Evolutionary conservation across 2,113 vertebrate species (phyloP), one percentile per base, ranked within the genome.

Genomic region (Bombycilla garrulus): DNA sequence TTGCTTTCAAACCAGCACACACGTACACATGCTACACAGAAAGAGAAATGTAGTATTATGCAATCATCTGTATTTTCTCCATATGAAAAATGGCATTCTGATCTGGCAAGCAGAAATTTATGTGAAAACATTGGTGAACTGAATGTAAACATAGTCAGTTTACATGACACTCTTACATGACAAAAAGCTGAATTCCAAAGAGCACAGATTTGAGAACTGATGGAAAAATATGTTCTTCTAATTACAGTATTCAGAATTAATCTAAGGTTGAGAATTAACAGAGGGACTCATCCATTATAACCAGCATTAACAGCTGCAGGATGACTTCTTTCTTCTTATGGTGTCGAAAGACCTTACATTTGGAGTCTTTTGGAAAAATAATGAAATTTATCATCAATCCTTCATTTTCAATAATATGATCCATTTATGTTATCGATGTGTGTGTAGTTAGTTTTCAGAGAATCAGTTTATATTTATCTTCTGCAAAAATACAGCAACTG

Each of bases 401-500:
- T 92, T 95, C 95, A 81, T 93, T 97, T 95, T 80, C 71, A 91
- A 10, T 45, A 69, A 64, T 51, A 76, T 45, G 65, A 88, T 56
- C 74, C 62, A 69, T 77, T 90, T 76, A 69, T 48, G 69, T 77
- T 31, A 93, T 29, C 80, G 84, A 85, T 2, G 10, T 47, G 40
- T 62, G 28, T 62, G 54, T 45, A 92, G 53, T 38, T 50, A 81
- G 12, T 69, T 94, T 91, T 80, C 62, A 86, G 64, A 50, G 67
- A 90, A 89, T 11, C 29, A 12, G 44, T 74, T 85, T 65, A 85
- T 48, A 29, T 86, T 92, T 81, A 47, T 76, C 60, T 87, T 90
- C 92, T 79, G 74, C 50, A 96, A 93, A 94, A 95, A 89, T 33
- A 95, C 53, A 92, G 80, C 64, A 93, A 88, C n/a, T 15, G 15